Conservation (phyloP, 2,113 vertebrate species). For the Spermophilus dauricus region DNA sequence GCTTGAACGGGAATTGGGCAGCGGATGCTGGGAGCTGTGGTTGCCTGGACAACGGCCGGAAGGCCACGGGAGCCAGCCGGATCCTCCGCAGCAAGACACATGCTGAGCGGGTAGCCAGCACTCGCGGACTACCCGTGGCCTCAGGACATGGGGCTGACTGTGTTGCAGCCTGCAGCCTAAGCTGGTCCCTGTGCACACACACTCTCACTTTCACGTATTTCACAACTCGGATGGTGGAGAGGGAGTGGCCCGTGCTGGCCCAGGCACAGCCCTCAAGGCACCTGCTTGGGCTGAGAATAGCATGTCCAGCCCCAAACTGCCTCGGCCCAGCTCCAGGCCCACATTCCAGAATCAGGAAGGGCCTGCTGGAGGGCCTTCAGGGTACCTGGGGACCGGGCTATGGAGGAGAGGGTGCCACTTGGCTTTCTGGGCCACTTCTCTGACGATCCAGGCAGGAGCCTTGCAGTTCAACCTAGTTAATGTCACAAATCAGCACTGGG, state of each 20-base stretch:
- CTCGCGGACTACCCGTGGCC: background rate
- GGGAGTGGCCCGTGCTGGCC: background rate
- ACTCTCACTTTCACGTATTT: background rate
- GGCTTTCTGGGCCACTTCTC: constrained; percentile 72
- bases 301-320: background rate
- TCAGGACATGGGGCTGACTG: too few species aligned
- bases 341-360: background rate
- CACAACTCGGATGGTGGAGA: background rate
- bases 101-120: background rate
- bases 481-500: background rate
- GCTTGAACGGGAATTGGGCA: too few species aligned
- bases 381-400: rapidly evolving
- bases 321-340: background rate
- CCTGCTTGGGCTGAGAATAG: too few species aligned
- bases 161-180: background rate
- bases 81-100: too few species aligned
- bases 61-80: rapidly evolving
- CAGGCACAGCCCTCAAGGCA: too few species aligned
- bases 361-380: too few species aligned
- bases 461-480: background rate
- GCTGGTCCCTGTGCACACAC: rapidly evolving
- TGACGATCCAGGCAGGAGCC: constrained; percentile 76
- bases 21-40: rapidly evolving
- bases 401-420: background rate
- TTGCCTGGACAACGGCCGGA: rapidly evolving